Evolutionary conservation across 1,140 invertebrate species (phyloP), one percentile per base, ranked within the genome.

Genomic region (Drosophila tristis): DNA sequence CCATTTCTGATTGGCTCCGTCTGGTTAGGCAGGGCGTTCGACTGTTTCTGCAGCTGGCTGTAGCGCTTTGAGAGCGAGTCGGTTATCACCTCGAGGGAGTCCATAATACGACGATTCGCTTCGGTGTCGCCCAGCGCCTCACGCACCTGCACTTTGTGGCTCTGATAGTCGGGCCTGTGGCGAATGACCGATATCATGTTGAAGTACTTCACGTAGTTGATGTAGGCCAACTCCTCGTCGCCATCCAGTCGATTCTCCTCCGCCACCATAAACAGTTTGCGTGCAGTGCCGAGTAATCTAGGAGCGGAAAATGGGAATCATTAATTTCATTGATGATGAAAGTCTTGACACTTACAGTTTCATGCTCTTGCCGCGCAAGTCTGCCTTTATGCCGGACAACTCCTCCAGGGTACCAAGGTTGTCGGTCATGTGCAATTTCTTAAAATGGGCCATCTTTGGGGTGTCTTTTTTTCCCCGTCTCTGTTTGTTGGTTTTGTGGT

Each of bases 121-220:
- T 93, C 94, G 66, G 93, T 93, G 42, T 89, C 80, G 42, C 93
- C 94, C 8, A 95, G 85, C 74, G 94, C 93, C 75, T 92, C 93
- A 26, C 92, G 93, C 81, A 93, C 94, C 74, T 93, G 94, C 15
- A 92, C 86, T 81, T 95, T 94, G 59, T 94, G 92, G 47, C 93
- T 92, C 26, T 91, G 72, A 80, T 94, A 94, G 54, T 94, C 94
- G 7, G 93, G 91, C 56, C 93, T 93, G 9, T 92, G 93, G 64
- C 93, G 93, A 54, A 95, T 92, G 67, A 91, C 93, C 2, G 93
- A 89, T 0, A 96, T 84, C 11, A 95, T 89, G 42, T 94, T 93
- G 20, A 96, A 92, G 91, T 95, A 97, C 90, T 95, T 94, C 94
- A 95, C 95, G 62, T 94, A 96, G 39, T 93, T 92, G 25, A 97